Evolutionary conservation across 2,797 vertebrate genomes (phyloP), one percentile per base, ranked within the genome.

Genomic region (Kryptopterus vitreolus): DNA sequence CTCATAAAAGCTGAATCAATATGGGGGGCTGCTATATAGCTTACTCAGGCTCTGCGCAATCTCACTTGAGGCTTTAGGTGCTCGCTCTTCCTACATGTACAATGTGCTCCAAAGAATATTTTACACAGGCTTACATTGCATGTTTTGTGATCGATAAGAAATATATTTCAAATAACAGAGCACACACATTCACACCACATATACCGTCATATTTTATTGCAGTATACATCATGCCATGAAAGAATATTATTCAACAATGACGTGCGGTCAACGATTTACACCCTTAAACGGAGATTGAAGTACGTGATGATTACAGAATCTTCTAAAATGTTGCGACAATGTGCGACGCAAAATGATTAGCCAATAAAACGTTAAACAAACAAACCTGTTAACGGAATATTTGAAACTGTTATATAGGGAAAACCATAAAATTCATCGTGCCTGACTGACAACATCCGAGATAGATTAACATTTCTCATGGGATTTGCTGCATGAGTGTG

Each of bases 1-100:
- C 81, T 85, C 85, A 89, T 89, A 85, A 87, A 86, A 85, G 26
- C 65, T 76, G 58, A 84, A 91, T 91, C 87, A 81, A 92, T 88
- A 85, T 2, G 33, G 52, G 75, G 33, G 66, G 20, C 58, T 48
- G 72, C 70, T 70, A 69, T 84, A 86, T 26, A n/a, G 81, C 81
- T 76, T 83, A 85, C 81, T 86, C 81, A 86, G 83, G 81, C 71
- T 69, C 35, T 84, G 62, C 86, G 69, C 87, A 59, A 69, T 61
- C 77, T n/a, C 38, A 81, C 15, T 66, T 16, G 20, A 66, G 22
- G 62, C 55, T 59, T 55, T 53, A 69, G 13, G 15, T 53, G 48
- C 26, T 22, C 52, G 5, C 46, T 12, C 43, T 48, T 69, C 26
- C 48, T 53, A 53, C 48, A 52, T 52, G 46, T 22, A 31, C n/a